These are phyloP conservation scores for Calosoma granatense DNA, from an alignment of 1,140 invertebrate genomes.

Conservation along the genomic window DNA sequence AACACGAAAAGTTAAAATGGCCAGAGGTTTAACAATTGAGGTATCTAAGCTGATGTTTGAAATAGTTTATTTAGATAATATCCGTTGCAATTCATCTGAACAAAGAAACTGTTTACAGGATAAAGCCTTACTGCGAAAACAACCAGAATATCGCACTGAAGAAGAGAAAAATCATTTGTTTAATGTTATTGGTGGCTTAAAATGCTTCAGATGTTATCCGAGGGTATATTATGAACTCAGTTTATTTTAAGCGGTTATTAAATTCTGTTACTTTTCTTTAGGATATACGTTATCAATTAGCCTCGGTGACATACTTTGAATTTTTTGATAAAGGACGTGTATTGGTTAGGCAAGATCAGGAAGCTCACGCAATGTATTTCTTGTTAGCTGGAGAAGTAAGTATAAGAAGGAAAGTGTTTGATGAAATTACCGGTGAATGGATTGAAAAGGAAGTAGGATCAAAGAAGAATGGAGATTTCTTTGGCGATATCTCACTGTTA, in stretches of 20 bases:
- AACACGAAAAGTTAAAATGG: constrained; percentile 26
- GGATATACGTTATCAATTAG: constrained; percentile 41
- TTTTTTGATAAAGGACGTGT: constrained; percentile 41
- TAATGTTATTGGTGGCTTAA: constrained; percentile 41
- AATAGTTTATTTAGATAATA: constrained; percentile 10
- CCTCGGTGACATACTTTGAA: constrained; percentile 42
- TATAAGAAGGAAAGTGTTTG: constrained; percentile 38
- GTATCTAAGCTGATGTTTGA: too few relatives aligned
- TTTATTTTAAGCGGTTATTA: constrained; percentile 22
- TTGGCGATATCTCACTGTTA: constrained; percentile 51
- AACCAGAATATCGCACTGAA: constrained; percentile 37
- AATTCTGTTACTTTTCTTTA: constrained; percentile 29
- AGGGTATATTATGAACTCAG: constrained; percentile 33
- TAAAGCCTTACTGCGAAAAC: constrained; percentile 39
- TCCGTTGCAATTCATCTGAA: background rate
- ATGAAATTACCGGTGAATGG: constrained; percentile 38
- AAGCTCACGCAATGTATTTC: constrained; percentile 45
- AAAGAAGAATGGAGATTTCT: constrained; percentile 44
- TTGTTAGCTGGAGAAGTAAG: constrained; percentile 44
- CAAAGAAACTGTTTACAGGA: constrained; percentile 29
- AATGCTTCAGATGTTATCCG: constrained; percentile 45
- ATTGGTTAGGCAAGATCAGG: constrained; percentile 45
- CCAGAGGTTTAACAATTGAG: constrained; percentile 36
- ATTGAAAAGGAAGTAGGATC: constrained; percentile 33
- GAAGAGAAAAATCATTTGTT: constrained; percentile 41